A percentile compares a stretch with the other conserved stretches of the same genome.
Evolutionary conservation across 2,797 vertebrate species (phyloP).

Genomic region (Enoplosus armatus): DNA sequence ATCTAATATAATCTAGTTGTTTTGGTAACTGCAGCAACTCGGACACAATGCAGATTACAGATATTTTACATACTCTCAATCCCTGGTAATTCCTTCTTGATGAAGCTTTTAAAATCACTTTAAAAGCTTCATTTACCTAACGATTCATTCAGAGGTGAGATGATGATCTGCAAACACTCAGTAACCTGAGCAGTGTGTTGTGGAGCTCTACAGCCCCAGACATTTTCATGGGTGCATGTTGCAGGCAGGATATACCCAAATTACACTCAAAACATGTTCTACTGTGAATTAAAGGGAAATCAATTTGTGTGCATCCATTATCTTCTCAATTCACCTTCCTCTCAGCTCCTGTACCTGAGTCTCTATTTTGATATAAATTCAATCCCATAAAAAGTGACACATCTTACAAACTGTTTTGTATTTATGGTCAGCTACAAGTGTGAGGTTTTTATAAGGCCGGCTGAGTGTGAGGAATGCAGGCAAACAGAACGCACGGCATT

Average conservation of each 20-base stretch:
- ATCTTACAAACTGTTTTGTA: not conserved
- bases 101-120: too few relatives aligned
- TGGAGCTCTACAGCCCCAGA: slow-evolving; percentile 9
- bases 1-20: too few relatives aligned
- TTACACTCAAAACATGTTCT: slow-evolving; percentile 9
- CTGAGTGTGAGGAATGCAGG: slow-evolving; percentile 67
- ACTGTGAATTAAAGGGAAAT: not conserved
- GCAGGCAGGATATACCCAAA: not conserved
- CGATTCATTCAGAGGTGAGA: not conserved
- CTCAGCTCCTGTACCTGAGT: not conserved
- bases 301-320: too few relatives aligned
- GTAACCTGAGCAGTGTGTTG: slow-evolving; percentile 15
- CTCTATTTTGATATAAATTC: not conserved
- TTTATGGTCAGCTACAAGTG: slow-evolving; percentile 20
- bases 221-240: slow-evolving; percentile 18
- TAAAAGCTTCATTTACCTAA: not conserved
- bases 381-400: slow-evolving; percentile 23
- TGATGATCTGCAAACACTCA: not conserved
- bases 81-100: not conserved
- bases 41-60: too few relatives aligned
- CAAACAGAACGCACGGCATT: slow-evolving; percentile 71
- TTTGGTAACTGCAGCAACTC: too few relatives aligned
- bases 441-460: slow-evolving; percentile 1
- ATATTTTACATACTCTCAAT: too few relatives aligned
- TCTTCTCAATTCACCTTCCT: not conserved